Evolutionary conservation across 2,797 vertebrate genomes (phyloP), one percentile per base, ranked within the genome.

Genomic region (Chaunax sp.): DNA sequence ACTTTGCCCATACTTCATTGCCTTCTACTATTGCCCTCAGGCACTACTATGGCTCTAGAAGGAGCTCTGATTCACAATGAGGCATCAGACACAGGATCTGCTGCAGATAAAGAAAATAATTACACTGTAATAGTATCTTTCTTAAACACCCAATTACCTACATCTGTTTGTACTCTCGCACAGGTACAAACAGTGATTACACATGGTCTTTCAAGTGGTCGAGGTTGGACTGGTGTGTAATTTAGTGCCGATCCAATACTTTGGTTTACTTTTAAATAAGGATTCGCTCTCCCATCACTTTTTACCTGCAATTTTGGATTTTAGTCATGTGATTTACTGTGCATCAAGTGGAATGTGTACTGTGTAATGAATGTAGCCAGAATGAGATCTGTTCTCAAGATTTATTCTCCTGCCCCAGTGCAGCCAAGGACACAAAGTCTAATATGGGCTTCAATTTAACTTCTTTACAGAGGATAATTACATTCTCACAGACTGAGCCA

Each of bases 401-500:
- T 90, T 77, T 90, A 81, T 82, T 85, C 67, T 67, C 74, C 75
- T 60, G 61, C 58, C 71, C 53, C 23, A 15, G 44, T 64, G 61
- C 76, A 77, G 77, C 70, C 73, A 73, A 89, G 79, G 81, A 87
- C 78, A 71, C 59, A 19, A 11, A 60, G 57, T 62, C 84, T 77
- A 85, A 80, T 84, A 74, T 60, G 61, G 65, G 67, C 73, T 64
- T 78, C 77, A 60, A 75, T 78, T 84, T 74, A 72, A 76, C 82
- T 62, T 80, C 78, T 86, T 88, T 71, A 73, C 67, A 54, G 64
- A 76, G 58, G 75, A 86, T 86, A 89, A 89, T 88, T 89, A 84
- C 77, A 83, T 68, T 84, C 67, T 69, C 77, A 82, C 74, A 81
- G 63, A 49, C 54, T 1, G 73, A 74, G 73, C 73, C 74, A 72